Evolutionary conservation across 2,797 vertebrate genomes (phyloP).

Genomic region (Hyperoplus immaculatus): DNA sequence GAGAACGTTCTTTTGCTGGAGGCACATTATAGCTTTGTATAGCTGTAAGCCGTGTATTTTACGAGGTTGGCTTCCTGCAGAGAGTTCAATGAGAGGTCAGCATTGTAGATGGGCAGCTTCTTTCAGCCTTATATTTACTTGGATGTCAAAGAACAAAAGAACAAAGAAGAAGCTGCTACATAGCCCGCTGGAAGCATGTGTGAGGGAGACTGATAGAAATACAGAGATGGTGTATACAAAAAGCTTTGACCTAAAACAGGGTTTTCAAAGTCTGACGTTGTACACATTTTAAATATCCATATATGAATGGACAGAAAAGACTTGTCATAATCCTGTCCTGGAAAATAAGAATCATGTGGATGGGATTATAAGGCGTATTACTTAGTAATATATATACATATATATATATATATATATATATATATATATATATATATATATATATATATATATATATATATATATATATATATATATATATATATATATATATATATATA

Average conservation of each 20-base stretch:
- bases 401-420: no score
- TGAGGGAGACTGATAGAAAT: background rate
- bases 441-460: no score
- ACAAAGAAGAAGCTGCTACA: background rate
- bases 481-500: no score
- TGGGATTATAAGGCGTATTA: no score
- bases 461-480: no score
- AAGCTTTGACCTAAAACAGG: conserved; percentile 1
- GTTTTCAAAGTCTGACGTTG: background rate
- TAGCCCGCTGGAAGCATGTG: background rate
- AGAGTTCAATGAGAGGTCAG: conserved; percentile 72
- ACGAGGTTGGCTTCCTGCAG: conserved; percentile 51
- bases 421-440: no score
- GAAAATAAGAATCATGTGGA: no score
- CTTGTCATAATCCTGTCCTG: no score
- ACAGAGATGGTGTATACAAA: background rate
- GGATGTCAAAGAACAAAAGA: conserved; percentile 6
- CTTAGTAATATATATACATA: no score
- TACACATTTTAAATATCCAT: no score
- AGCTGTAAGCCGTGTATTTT: conserved; percentile 64
- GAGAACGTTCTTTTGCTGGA: conserved; percentile 49
- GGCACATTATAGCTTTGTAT: conserved; percentile 39
- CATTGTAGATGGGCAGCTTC: conserved; percentile 40
- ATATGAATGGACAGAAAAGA: no score
- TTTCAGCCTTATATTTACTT: conserved; percentile 44